These are phyloP conservation scores for Actinostola sp. DNA, from an alignment of 92 coral and sea anemone genomes.

Conservation along the genomic window DNA sequence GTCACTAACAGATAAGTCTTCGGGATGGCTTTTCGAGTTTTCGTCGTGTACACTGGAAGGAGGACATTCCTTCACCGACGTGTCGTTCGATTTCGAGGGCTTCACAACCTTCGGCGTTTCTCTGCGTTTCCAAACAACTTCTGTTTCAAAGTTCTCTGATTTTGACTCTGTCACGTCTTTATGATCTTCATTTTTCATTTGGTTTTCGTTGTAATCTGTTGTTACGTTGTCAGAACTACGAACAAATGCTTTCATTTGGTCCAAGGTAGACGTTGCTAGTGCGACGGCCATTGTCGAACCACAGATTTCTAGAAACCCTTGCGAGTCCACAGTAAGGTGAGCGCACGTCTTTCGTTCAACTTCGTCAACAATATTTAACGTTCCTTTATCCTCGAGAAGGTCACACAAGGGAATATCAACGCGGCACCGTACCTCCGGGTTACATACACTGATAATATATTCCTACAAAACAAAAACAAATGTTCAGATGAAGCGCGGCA, in stretches of 20 bases:
- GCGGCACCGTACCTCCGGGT: constrained; percentile 44
- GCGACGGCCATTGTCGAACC: constrained; percentile 64
- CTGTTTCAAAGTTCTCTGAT: constrained; percentile 13
- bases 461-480: constrained; percentile 71
- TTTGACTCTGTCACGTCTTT: constrained; percentile 4
- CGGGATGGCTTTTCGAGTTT: not conserved
- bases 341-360: constrained; percentile 50
- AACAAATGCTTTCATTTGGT: constrained; percentile 8
- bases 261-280: constrained; percentile 47
- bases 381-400: constrained; percentile 20
- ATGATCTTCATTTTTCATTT: constrained; percentile 8
- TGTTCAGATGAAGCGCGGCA: not conserved
- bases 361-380: constrained; percentile 38
- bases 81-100: constrained; percentile 28
- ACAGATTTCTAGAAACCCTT: constrained; percentile 53
- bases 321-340: constrained; percentile 34
- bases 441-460: constrained; percentile 74
- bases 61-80: constrained; percentile 24
- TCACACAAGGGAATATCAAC: constrained; percentile 25
- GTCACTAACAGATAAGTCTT: not conserved
- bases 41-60: not conserved
- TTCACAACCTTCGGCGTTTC: constrained; percentile 39
- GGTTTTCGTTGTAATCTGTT: constrained; percentile 19
- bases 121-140: constrained; percentile 28
- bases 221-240: not conserved